Base-by-base conservation (phyloP, 64 coral and sea anemone genomes). In the Montipora cactus region DNA sequence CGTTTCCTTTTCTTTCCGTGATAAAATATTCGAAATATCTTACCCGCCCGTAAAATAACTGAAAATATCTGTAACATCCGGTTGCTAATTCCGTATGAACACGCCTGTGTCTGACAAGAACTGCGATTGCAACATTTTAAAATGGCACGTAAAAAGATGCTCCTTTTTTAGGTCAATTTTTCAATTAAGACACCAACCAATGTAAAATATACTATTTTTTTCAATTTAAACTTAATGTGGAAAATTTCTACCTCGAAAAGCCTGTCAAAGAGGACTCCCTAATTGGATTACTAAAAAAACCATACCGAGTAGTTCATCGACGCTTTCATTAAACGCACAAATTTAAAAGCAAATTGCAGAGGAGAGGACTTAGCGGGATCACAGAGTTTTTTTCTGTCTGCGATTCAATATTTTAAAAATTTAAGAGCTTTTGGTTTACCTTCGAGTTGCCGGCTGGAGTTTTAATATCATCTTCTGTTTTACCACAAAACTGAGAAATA, bases 371-470 rank as follows among this genome's bases (percentile, higher is more conserved):
- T 37, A 37, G 37, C 37, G 37, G 37, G 37, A 37, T 37, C 37
- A 37, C 1, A 37, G 37, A 2, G 37, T 37, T 37, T 72, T 72
- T 46, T 67, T 49, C 19, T 50, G 64, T 86, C 66, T 86, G 16
- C 19, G 20, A 50, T 86, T 44, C 45, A 71, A 86, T 86, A 86
- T 86, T 22, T 21, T 50, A 49, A 8, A 86, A 86, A 19, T 44
- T 84, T 67, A 49, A 86, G 67, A 23, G 18, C 44, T 72, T 86
- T 78, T 2, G 15, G 57, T 83, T 83, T 67, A 83, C 81, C 81
- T 83, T 44, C 14, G 47, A 46, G 44, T 72, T 47, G 44, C 55
- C 21, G 10, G 28, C 10, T 44, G 82, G 62, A 49, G 3, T 50
- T 50, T 47, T 44, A 48, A n/a, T 49, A 15, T 22, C 44, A 22